These are phyloP conservation scores for Umimayanthus chanpuru DNA, from an alignment of 92 coral and sea anemone genomes.

Conservation along the genomic window DNA sequence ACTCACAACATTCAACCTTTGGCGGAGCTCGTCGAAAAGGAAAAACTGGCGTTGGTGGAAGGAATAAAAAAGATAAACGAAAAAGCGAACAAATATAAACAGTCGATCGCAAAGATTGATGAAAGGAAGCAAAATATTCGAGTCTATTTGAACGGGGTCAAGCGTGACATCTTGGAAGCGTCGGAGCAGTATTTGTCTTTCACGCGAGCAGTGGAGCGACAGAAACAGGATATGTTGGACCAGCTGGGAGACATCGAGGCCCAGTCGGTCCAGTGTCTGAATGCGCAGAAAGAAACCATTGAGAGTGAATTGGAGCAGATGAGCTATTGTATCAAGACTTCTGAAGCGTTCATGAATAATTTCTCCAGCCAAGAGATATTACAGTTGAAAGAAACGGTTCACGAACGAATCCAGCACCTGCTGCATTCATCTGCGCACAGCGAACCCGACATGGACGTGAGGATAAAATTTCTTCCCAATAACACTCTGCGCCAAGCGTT, in stretches of 20 bases:
- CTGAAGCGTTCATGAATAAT: slow-evolving; percentile 28
- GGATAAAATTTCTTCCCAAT: slow-evolving; percentile 26
- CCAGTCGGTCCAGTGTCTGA: slow-evolving; percentile 18
- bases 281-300: slow-evolving; percentile 6
- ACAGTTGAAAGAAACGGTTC: slow-evolving; percentile 28
- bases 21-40: slow-evolving; percentile 11
- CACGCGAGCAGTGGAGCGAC: slow-evolving; percentile 44
- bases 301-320: slow-evolving; percentile 30
- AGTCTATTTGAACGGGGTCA: slow-evolving; percentile 37
- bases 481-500: slow-evolving; percentile 28
- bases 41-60: slow-evolving; percentile 4
- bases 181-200: slow-evolving; percentile 13
- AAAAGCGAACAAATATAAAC: slow-evolving; percentile 19
- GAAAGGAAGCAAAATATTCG: slow-evolving; percentile 43
- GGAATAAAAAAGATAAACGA: slow-evolving; percentile 8
- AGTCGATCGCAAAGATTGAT: slow-evolving; percentile 26
- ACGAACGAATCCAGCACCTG: slow-evolving; percentile 28
- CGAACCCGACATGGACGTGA: slow-evolving; percentile 26
- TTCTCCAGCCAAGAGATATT: slow-evolving; percentile 37
- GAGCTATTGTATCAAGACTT: slow-evolving; percentile 15
- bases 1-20: slow-evolving; percentile 8
- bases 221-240: slow-evolving; percentile 37
- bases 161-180: slow-evolving; percentile 37
- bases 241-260: slow-evolving; percentile 32
- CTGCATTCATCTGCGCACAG: slow-evolving; percentile 5